Conservation (phyloP, 35 echinoderm and acorn worm genomes). For the Diadema setosum region DNA sequence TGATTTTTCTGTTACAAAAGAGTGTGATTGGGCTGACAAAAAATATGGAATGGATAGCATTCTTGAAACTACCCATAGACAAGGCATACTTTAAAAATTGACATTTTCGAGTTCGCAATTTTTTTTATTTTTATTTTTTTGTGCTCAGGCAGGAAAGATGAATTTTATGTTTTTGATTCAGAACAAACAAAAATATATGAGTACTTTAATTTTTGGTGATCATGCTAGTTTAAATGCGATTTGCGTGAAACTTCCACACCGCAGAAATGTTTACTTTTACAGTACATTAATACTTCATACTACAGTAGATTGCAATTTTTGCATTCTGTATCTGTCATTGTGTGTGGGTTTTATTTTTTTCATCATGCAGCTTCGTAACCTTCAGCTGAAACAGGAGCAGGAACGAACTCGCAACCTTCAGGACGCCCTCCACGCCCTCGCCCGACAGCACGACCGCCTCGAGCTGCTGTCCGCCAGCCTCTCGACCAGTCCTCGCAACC, state of each 20-base stretch:
- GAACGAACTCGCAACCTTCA: slow-evolving; percentile 38
- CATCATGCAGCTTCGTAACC: slow-evolving; percentile 30
- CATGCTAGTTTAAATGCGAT: neutral
- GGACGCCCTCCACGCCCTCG: slow-evolving; percentile 52
- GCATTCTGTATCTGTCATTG: neutral
- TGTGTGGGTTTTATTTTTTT: neutral
- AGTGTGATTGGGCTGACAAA: too few relatives aligned
- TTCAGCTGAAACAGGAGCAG: slow-evolving; percentile 8
- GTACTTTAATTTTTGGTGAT: too few relatives aligned
- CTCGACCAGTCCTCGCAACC: neutral
- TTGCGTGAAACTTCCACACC: neutral
- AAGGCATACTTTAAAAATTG: too few relatives aligned
- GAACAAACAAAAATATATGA: too few relatives aligned
- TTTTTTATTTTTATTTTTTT: too few relatives aligned
- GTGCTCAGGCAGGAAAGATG: too few relatives aligned
- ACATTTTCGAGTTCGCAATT: too few relatives aligned
- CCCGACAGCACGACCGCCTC: slow-evolving; percentile 36
- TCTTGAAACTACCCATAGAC: too few relatives aligned
- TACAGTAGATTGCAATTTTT: neutral
- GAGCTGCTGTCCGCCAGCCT: slow-evolving; percentile 29
- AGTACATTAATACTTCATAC: neutral
- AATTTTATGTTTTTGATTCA: too few relatives aligned
- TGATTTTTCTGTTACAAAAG: too few relatives aligned
- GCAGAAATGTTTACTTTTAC: too few relatives aligned
- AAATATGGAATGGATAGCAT: too few relatives aligned